These are phyloP conservation scores for Cryptoblepharus egeriae DNA, from an alignment of 2,797 vertebrate genomes.

Conservation along the genomic window DNA sequence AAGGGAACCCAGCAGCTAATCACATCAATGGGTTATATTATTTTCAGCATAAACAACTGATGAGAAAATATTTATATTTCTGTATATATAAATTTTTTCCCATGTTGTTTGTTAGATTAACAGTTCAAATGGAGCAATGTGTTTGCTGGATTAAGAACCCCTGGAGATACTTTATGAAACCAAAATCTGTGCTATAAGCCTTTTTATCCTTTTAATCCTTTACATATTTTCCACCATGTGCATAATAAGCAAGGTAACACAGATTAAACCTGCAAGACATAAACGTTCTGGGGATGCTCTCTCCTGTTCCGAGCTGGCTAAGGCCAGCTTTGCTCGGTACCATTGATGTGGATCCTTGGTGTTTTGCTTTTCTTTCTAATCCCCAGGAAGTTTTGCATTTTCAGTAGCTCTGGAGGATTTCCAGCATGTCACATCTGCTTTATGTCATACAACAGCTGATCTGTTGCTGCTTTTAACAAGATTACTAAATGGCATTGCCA, in stretches of 20 bases:
- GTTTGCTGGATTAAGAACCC: constrained; percentile 49
- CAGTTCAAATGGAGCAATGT: constrained; percentile 46
- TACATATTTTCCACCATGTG: constrained; percentile 20
- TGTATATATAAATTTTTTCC: too few relatives aligned
- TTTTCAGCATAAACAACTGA: neutral
- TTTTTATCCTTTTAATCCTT: constrained; percentile 53
- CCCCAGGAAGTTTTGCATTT: neutral
- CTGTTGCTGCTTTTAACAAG: neutral
- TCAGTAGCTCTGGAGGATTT: constrained; percentile 11
- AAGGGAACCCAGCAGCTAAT: neutral
- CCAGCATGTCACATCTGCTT: constrained; percentile 24
- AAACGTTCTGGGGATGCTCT: constrained; percentile 16
- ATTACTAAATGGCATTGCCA: constrained; percentile 16
- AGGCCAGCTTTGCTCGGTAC: constrained; percentile 11
- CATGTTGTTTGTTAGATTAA: constrained; percentile 39
- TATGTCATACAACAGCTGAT: neutral
- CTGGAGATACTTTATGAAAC: constrained; percentile 46
- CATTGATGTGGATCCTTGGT: constrained; percentile 10
- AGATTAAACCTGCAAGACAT: constrained; percentile 30
- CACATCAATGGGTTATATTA: neutral
- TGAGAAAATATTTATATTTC: neutral
- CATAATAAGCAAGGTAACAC: constrained; percentile 36
- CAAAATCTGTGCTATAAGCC: constrained; percentile 28
- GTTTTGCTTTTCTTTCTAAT: constrained; percentile 25
- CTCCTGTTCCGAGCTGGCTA: neutral